These are phyloP conservation scores for Pipistrellus pipistrellus DNA, from an alignment of 2,797 vertebrate species.

Conservation along the genomic window DNA sequence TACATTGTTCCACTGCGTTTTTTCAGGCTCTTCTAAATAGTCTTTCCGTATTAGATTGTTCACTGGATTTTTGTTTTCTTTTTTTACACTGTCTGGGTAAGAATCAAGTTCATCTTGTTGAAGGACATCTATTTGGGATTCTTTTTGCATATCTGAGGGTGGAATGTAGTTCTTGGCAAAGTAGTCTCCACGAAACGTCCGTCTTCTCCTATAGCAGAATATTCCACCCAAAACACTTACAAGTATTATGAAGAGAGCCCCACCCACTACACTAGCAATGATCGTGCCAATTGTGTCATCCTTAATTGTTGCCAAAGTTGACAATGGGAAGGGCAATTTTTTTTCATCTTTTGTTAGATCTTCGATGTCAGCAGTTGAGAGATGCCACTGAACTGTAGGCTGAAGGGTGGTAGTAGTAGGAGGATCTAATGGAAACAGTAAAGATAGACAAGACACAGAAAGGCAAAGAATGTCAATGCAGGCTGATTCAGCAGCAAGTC, in stretches of 20 bases:
- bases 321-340: constrained; percentile 91
- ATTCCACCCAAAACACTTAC: constrained; percentile 92
- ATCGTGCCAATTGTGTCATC: constrained; percentile 94
- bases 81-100: constrained; percentile 91
- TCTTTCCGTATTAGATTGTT: constrained; percentile 95
- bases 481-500: constrained; percentile 92
- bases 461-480: constrained; percentile 97
- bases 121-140: constrained; percentile 97
- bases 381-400: constrained; percentile 92
- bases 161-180: constrained; percentile 99
- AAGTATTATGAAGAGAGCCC: constrained; percentile 94
- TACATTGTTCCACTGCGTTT: constrained; percentile 94
- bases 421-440: constrained; percentile 96
- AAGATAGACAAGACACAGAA: constrained; percentile 94
- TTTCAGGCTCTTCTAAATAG: constrained; percentile 94
- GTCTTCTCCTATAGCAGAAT: constrained; percentile 94
- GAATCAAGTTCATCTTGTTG: constrained; percentile 96
- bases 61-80: constrained; percentile 90
- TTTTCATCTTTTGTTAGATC: constrained; percentile 91
- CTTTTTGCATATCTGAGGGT: constrained; percentile 98
- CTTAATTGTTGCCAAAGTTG: constrained; percentile 92
- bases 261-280: constrained; percentile 94
- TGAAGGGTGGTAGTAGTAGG: constrained; percentile 94
- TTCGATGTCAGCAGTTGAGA: constrained; percentile 90
- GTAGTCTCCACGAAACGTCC: constrained; percentile 98